Evolutionary conservation across 2,797 vertebrate genomes (phyloP).

Genomic region (Myotis daubentonii): DNA sequence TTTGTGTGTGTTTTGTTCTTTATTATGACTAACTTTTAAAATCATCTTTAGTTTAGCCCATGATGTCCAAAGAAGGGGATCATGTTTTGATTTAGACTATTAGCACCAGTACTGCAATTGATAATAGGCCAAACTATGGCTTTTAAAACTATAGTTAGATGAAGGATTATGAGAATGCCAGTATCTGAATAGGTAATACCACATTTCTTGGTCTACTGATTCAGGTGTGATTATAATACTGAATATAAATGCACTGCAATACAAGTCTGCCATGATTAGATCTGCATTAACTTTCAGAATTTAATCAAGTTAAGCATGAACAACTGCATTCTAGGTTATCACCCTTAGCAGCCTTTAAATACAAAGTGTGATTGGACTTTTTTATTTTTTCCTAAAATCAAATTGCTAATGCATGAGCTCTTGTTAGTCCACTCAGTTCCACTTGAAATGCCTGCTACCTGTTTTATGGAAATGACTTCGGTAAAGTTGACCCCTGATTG

Average conservation of each 20-base stretch:
- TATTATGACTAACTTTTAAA: neutral
- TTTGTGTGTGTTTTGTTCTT: neutral
- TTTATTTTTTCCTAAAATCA: neutral
- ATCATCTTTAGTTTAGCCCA: neutral
- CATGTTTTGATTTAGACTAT: neutral
- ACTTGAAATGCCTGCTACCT: neutral
- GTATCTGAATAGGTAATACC: neutral
- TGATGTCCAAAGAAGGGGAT: neutral
- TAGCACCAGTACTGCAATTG: neutral
- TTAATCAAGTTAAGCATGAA: neutral
- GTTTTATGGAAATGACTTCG: slow-evolving; percentile 21
- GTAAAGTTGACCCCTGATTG: neutral
- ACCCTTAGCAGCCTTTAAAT: neutral
- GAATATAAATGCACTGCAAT: slow-evolving; percentile 35
- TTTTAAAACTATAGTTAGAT: neutral
- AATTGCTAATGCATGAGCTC: neutral
- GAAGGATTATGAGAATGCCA: neutral
- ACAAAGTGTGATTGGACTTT: neutral
- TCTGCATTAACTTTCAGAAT: slow-evolving; percentile 12
- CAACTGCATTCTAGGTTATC: neutral
- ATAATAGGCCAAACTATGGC: neutral
- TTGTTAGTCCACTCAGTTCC: neutral
- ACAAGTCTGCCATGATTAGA: slow-evolving; percentile 19
- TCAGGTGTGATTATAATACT: slow-evolving; percentile 29
- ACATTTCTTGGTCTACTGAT: slow-evolving; percentile 17